These are phyloP conservation scores for Sceloporus undulatus DNA, from an alignment of 2,113 vertebrate species.

Conservation along the genomic window DNA sequence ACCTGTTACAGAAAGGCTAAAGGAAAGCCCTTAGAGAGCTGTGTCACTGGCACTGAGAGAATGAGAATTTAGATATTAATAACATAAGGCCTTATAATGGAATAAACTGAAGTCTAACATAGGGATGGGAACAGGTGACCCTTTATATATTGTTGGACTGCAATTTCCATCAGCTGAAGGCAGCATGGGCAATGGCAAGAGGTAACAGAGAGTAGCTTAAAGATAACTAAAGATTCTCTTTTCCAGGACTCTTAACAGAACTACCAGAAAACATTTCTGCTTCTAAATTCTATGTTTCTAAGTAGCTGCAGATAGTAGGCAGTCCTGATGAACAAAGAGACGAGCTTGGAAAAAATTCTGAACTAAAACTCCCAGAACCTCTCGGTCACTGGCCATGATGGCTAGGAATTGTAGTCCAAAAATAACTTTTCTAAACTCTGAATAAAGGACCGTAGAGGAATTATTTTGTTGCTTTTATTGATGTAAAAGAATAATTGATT, in stretches of 20 bases:
- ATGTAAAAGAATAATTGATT: too few species aligned
- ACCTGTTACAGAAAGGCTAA: neutral
- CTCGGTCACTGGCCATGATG: too few species aligned
- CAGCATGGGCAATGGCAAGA: neutral
- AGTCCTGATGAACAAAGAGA: too few species aligned
- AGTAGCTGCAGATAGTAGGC: neutral
- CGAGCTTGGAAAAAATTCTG: too few species aligned
- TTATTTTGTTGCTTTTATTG: too few species aligned
- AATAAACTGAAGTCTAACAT: neutral
- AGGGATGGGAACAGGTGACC: neutral
- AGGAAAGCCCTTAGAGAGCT: neutral
- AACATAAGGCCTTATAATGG: neutral
- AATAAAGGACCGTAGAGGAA: too few species aligned
- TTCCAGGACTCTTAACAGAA: neutral
- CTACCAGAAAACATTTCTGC: neutral
- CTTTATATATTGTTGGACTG: too few species aligned
- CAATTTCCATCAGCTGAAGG: neutral
- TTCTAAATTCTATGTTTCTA: neutral
- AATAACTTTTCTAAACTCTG: too few species aligned
- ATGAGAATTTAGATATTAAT: neutral
- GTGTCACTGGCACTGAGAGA: neutral
- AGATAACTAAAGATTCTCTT: neutral
- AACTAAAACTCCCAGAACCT: too few species aligned
- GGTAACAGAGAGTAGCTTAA: too few species aligned
- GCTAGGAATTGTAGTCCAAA: too few species aligned